These are phyloP conservation scores for Diceros bicornis DNA, from an alignment of 2,797 vertebrate genomes.

Conservation along the genomic window DNA sequence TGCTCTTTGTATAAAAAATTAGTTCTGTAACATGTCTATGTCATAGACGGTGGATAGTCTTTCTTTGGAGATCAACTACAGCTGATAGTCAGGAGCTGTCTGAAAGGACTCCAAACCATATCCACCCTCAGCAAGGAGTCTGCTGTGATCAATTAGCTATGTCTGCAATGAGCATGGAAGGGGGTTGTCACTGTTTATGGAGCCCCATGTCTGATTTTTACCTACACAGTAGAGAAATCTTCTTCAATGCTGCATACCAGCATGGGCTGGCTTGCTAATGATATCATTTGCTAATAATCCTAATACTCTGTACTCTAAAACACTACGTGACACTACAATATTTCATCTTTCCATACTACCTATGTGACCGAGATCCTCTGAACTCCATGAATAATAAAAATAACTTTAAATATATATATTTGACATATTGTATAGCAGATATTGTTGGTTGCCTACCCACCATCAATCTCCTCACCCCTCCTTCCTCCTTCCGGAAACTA, in stretches of 20 bases:
- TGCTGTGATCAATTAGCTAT: not conserved
- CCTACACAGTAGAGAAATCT: not conserved
- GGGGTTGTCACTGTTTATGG: not conserved
- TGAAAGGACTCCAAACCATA: not conserved
- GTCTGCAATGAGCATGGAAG: not conserved
- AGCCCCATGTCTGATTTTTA: not conserved
- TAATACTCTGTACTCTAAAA: not conserved
- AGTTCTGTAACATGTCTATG: not conserved
- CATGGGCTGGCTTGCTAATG: not conserved
- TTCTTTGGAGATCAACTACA: constrained; percentile 15
- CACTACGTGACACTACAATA: not conserved
- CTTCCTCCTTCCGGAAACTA: not conserved
- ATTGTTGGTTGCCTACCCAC: not conserved
- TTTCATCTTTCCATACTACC: not conserved
- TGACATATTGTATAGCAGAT: not conserved
- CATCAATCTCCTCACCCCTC: not conserved
- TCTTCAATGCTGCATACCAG: not conserved
- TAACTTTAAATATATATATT: not conserved
- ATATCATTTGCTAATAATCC: constrained; percentile 15
- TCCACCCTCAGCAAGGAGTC: not conserved
- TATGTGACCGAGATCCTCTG: not conserved
- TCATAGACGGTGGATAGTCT: not conserved
- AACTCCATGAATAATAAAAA: constrained; percentile 14
- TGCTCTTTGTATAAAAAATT: not conserved
- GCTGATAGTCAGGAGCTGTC: not conserved